Conservation (phyloP, 2,888 invertebrate species). For the Chymomyza fuscimana region DNA sequence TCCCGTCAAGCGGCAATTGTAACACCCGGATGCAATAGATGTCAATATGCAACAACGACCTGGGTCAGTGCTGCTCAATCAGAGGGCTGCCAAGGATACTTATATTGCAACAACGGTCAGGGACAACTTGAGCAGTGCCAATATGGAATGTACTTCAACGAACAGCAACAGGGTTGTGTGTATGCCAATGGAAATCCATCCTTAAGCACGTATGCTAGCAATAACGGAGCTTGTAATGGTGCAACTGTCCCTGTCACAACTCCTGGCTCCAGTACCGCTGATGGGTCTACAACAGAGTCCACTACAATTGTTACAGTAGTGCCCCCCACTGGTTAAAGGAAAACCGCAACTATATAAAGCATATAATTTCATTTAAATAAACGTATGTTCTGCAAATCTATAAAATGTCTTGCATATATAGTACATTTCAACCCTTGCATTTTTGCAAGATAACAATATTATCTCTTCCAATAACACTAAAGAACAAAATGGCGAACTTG, state of each 20-base stretch:
- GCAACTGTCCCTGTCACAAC: not conserved
- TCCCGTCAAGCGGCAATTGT: not conserved
- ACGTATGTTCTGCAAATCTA: too few relatives aligned
- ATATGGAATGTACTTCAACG: not conserved
- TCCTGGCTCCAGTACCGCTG: not conserved
- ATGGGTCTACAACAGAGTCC: too few relatives aligned
- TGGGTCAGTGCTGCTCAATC: not conserved
- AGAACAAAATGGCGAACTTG: too few relatives aligned
- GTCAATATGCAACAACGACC: not conserved
- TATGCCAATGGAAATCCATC: not conserved
- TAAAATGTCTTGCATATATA: too few relatives aligned
- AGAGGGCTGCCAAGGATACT: not conserved
- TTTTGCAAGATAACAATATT: too few relatives aligned
- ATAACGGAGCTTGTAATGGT: not conserved
- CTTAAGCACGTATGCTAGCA: not conserved
- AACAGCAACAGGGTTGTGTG: not conserved
- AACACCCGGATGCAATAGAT: not conserved
- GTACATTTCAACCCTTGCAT: too few relatives aligned
- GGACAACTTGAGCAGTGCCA: not conserved
- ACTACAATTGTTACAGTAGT: too few relatives aligned
- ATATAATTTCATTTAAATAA: too few relatives aligned
- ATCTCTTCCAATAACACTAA: too few relatives aligned
- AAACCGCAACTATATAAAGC: too few relatives aligned
- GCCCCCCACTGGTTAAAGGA: too few relatives aligned
- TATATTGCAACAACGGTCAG: not conserved